Base-by-base conservation (phyloP, 2,888 invertebrate species). In the Drosophila flavopinicola region DNA sequence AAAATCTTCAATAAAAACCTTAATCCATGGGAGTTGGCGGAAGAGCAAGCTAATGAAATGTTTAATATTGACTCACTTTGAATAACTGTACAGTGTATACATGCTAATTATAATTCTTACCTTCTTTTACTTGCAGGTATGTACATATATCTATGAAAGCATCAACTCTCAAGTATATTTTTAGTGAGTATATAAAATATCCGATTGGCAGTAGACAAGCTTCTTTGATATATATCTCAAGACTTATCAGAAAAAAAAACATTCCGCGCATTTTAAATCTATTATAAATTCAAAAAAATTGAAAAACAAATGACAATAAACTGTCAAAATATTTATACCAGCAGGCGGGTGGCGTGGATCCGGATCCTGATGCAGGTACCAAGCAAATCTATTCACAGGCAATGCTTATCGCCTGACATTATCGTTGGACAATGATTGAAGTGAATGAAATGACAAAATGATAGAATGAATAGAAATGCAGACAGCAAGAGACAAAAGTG, bases 81-180 rank as follows among this genome's bases (percentile, higher is more conserved):
- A 45, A 11, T n/a, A 49, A 53, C 52, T 27, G 3, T 20, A 9
- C 6, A 10, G 20, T n/a, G n/a, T n/a, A 11, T 20, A 11, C n/a
- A 23, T 27, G 4, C 23, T 70, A 60, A 78, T 57, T 35, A 51
- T 25, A 23, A 23, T 20, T 42, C 44, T 11, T 10, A 10, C 20
- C 1, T 66, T 44, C 41, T 66, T 68, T 30, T 69, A 42, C 24
- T 79, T 84, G 25, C 82, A 80, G 79, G 79, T 80, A 82, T 68
- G 80, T 82, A 32, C 24, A 51, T 82, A 32, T 24, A 51, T 6
- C 13, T 23, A 3, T n/a, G 10, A 9, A 0, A 17, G 0, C 35
- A 32, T 29, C 4, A 24, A 30, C 29, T 35, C 39, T 15, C 37
- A 47, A 42, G 9, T 41, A 25, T 20, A 9, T 4, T 3, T 15